Percentiles rank a stretch among this genome's conserved stretches.
Evolutionary conservation across 2,797 vertebrate species (phyloP).

Genomic region (Sebastes hubbsi): DNA sequence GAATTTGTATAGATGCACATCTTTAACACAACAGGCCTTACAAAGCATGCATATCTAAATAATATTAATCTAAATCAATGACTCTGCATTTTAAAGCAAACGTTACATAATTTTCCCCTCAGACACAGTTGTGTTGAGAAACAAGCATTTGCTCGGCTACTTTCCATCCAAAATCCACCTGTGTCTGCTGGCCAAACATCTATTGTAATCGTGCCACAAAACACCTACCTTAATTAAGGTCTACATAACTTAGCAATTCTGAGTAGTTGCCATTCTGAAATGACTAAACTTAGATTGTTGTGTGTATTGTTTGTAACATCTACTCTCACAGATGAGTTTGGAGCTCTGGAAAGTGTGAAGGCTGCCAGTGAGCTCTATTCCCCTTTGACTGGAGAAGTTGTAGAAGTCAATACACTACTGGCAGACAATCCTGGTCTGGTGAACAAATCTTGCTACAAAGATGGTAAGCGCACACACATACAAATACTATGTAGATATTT

Average conservation of each 20-base stretch:
- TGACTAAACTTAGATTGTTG: neutral
- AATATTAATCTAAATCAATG: too few species aligned
- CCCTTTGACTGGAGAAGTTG: slow-evolving; percentile 94
- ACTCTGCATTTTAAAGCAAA: too few species aligned
- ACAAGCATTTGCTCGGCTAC: neutral
- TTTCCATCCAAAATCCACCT: neutral
- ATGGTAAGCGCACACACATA: slow-evolving; percentile 84
- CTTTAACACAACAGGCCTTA: too few species aligned
- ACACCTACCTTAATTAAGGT: neutral
- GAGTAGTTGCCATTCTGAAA: neutral
- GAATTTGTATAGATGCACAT: too few species aligned
- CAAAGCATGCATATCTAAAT: too few species aligned
- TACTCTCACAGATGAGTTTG: slow-evolving; percentile 90
- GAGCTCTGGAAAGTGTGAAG: slow-evolving; percentile 97
- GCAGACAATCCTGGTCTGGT: slow-evolving; percentile 93
- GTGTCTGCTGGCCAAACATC: neutral
- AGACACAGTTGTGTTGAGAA: neutral
- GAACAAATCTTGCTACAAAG: slow-evolving; percentile 97
- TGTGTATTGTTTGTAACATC: neutral
- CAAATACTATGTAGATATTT: too few species aligned
- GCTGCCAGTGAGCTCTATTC: slow-evolving; percentile 98
- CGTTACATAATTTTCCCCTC: neutral
- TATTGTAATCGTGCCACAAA: neutral
- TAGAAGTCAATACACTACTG: slow-evolving; percentile 89
- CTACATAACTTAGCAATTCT: neutral